A percentile compares a stretch with the other conserved stretches of the same genome.
These are phyloP conservation scores for Ramazzottius varieornatus DNA, from an alignment of 2,888 invertebrate species.

Conservation along the genomic window DNA sequence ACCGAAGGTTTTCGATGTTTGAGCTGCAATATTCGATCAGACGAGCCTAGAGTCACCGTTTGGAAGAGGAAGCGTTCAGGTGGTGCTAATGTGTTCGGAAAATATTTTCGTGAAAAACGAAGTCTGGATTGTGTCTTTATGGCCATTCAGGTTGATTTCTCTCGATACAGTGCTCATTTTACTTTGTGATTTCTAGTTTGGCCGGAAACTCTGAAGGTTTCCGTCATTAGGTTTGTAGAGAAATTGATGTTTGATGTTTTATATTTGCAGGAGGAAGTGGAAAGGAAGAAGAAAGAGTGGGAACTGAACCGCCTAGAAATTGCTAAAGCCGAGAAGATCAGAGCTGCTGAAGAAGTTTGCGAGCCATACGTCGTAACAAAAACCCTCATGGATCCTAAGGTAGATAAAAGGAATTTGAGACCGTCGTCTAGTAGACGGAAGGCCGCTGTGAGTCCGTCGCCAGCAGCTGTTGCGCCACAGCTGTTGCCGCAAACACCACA, in stretches of 20 bases:
- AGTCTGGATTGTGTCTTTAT: not conserved
- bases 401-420: not conserved
- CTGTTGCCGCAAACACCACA: not conserved
- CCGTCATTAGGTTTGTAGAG: conserved; percentile 12
- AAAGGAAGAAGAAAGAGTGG: conserved; percentile 59
- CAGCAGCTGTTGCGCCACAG: too few relatives aligned
- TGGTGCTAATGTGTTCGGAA: too few relatives aligned
- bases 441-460: not conserved
- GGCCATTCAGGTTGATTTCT: not conserved
- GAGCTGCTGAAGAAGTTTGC: not conserved
- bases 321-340: not conserved
- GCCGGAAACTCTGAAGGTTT: not conserved
- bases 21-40: too few relatives aligned
- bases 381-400: not conserved
- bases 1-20: too few relatives aligned
- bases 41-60: too few relatives aligned
- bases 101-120: too few relatives aligned
- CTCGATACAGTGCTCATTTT: not conserved
- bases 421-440: not conserved
- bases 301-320: conserved; percentile 39
- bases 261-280: conserved; percentile 35
- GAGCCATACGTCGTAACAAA: not conserved
- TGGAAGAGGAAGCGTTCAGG: too few relatives aligned
- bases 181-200: not conserved
- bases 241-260: conserved; percentile 7